Evolutionary conservation across 2,888 invertebrate genomes (phyloP).

Genomic region (Hirtodrosophila duncani): DNA sequence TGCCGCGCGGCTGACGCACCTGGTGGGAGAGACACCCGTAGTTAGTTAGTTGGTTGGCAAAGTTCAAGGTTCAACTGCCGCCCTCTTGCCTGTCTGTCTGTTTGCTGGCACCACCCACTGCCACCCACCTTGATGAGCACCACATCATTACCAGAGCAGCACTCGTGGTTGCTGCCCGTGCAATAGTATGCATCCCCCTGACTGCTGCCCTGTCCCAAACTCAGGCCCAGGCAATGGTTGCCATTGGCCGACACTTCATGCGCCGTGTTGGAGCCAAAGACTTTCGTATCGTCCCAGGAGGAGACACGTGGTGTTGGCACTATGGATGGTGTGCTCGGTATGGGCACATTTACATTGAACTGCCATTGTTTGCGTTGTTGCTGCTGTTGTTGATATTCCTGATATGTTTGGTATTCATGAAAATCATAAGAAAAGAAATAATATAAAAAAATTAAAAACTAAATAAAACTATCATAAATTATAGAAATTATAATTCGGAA

Average conservation of each 20-base stretch:
- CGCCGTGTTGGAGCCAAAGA: conserved; percentile 62
- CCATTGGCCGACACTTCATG: conserved; percentile 21
- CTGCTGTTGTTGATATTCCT: conserved; percentile 73
- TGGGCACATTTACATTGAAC: conserved; percentile 69
- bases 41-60: conserved; percentile 32
- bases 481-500: neutral
- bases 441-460: conserved; percentile 27
- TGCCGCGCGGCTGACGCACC: conserved; percentile 90
- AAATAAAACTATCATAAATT: neutral
- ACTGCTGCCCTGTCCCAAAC: conserved; percentile 11
- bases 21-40: conserved; percentile 65
- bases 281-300: conserved; percentile 78
- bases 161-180: conserved; percentile 77
- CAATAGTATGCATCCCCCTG: conserved; percentile 74
- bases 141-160: conserved; percentile 78
- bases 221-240: conserved; percentile 8
- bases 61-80: conserved; percentile 60
- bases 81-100: no score
- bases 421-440: neutral
- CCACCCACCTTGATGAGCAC: conserved; percentile 78
- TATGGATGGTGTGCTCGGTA: conserved; percentile 76
- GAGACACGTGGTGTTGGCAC: conserved; percentile 76
- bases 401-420: conserved; percentile 19
- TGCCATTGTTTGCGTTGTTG: conserved; percentile 75
- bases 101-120: conserved; percentile 7